phyloP scores from a whole-genome alignment of 2,888 invertebrate genomes.

The Stratiomys singularior region DNA sequence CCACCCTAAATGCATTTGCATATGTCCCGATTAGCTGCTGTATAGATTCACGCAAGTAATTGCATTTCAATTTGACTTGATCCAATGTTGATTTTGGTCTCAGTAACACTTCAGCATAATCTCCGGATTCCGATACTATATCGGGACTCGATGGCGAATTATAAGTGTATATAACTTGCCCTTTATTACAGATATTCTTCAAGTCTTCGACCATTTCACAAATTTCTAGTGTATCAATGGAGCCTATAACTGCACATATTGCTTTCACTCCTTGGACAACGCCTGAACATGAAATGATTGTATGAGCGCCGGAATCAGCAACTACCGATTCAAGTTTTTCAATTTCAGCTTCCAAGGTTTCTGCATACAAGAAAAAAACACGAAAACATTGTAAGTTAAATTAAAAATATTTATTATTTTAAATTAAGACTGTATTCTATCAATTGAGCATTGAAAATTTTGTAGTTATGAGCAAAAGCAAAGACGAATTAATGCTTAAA shows the following conservation, averaged over 20 bases:
- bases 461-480: too few relatives aligned
- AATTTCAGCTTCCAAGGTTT: slow-evolving; percentile 84
- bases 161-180: slow-evolving; percentile 58
- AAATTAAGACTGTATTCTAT: too few relatives aligned
- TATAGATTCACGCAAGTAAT: slow-evolving; percentile 80
- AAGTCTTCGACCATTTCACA: slow-evolving; percentile 76
- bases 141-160: slow-evolving; percentile 66
- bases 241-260: slow-evolving; percentile 87
- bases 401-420: too few relatives aligned
- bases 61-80: slow-evolving; percentile 74
- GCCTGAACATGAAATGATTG: slow-evolving; percentile 72
- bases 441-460: too few relatives aligned
- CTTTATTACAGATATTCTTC: slow-evolving; percentile 60
- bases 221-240: slow-evolving; percentile 88
- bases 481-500: too few relatives aligned
- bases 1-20: slow-evolving; percentile 83
- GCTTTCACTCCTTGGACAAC: slow-evolving; percentile 93
- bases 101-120: slow-evolving; percentile 76
- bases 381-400: background rate
- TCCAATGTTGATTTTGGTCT: slow-evolving; percentile 71
- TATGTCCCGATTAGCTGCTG: slow-evolving; percentile 87
- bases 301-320: slow-evolving; percentile 68
- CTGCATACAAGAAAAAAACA: slow-evolving; percentile 63
- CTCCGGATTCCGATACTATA: slow-evolving; percentile 74
- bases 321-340: slow-evolving; percentile 78